Evolutionary conservation across 2,888 invertebrate genomes (phyloP), one percentile per base, ranked within the genome.

Genomic region (Mechanitis mazaeus): DNA sequence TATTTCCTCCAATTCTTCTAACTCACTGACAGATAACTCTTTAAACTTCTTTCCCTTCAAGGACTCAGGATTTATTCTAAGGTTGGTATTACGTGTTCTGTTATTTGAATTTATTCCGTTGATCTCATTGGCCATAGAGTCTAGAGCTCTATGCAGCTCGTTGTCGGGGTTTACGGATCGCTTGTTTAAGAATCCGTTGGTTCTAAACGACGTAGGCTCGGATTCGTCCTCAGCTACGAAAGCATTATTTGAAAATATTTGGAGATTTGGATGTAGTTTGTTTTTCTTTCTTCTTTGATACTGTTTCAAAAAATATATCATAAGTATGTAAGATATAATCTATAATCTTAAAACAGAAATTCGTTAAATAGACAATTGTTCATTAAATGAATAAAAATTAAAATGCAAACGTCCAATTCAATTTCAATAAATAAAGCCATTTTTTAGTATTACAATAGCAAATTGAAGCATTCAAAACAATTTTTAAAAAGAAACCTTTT

Each of bases 41-140:
- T 79, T 86, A 20, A 84, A 81, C 59, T 75, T 78, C 50, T 78
- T 86, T 1, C 84, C 85, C 71, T 84, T 85, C 0, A 84, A 64
- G 3, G 73, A 71, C 67, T 82, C 81, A 0, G 81, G 81, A 3
- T 76, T 66, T 11, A 56, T 60, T 46, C 33, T 50, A 46, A 58
- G 50, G 28, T 45, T 54, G 57, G 63, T 61, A 45, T 59, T 63
- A 56, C 59, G 38, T 5, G 55, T 67, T 57, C 38, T 60, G 54
- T 55, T 68, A 67, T 61, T 70, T 50, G 35, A 54, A 60, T 59
- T 61, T 31, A 58, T 57, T 47, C 69, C 68, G 64, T 81, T 79
- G 3, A 87, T 75, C 12, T 87, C 84, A 1, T 75, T 66, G 2
- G 76, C 79, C 78, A 90, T 81, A 70, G 82, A 77, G 76, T 86